Base-by-base conservation (phyloP, 1,140 invertebrate genomes). In the Amyelois transitella region DNA sequence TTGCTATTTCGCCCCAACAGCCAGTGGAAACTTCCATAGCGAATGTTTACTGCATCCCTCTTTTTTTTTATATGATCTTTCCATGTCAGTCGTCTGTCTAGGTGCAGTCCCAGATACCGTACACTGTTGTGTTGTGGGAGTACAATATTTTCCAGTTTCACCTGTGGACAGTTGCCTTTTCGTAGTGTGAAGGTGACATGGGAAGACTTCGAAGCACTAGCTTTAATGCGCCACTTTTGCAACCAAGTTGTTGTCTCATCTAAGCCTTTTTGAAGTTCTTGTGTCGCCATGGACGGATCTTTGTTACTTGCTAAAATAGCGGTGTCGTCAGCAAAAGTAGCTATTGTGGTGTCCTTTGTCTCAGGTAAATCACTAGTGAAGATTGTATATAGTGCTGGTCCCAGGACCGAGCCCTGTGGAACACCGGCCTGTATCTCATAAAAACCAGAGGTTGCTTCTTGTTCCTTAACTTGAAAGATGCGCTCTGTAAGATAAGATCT, bases 111-210 rank as follows among this genome's bases (percentile, higher is more conserved):
- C 4, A 24, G 22, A 8, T 24, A 24, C 8, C 8, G 3, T 8
- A 24, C 22, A 55, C 52, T 3, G 21, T 28, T 18, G 43, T 43
- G 21, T 21, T 18, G 12, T 61, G 59, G 5, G 49, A 24, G 22
- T 5, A 5, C 3, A 8, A 5, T 8, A 50, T 5, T 55, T 18
- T 18, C 25, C 22, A 55, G 43, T 6, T 38, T 51, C 10, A 60
- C 53, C 12, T 53, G 51, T 43, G 56, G 43, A 19, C 53, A 57
- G 24, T 56, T 12, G 18, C 18, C 52, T 48, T 51, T 60, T 7
- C 53, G 18, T 10, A 64, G 51, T 3, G 58, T 61, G 32, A 67
- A 67, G 1, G 65, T 67, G 17, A 64, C 21, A 18, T 61, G 55
- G 0, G 49, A 47, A 0, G 65, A 67, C 58, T 61, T 61, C 1